A percentile compares a stretch with the other conserved stretches of the same genome.
These are phyloP conservation scores for Nymphalis urticae DNA, from an alignment of 2,888 invertebrate genomes.

Conservation along the genomic window DNA sequence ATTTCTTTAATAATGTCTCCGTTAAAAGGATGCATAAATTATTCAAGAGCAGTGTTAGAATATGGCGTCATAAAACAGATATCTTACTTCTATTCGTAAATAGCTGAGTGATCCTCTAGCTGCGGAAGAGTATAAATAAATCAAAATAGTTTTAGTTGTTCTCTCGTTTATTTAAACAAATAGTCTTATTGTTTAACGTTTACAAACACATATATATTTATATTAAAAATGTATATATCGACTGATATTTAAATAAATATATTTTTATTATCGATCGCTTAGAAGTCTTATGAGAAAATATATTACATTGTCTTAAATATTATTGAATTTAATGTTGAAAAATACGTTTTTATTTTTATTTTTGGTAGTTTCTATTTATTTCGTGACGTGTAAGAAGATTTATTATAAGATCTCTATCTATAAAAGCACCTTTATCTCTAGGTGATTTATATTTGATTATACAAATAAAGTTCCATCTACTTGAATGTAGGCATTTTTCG, in stretches of 20 bases:
- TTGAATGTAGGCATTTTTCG: neutral
- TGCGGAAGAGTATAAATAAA: slow-evolving; percentile 20
- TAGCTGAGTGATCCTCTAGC: slow-evolving; percentile 36
- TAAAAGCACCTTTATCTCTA: no score
- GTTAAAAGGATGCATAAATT: slow-evolving; percentile 44
- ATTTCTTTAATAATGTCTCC: slow-evolving; percentile 33
- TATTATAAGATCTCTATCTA: no score
- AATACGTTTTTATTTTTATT: no score
- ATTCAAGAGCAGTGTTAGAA: slow-evolving; percentile 15
- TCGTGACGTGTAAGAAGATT: no score
- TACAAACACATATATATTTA: neutral
- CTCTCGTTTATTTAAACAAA: neutral
- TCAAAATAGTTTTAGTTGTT: slow-evolving; percentile 21
- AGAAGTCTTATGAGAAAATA: no score
- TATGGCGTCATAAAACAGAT: slow-evolving; percentile 33
- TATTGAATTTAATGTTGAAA: no score
- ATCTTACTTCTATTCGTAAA: slow-evolving; percentile 38
- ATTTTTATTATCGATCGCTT: no score
- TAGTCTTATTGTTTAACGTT: neutral
- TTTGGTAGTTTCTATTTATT: no score
- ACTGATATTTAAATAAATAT: no score
- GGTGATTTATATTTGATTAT: no score
- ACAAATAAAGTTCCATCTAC: neutral
- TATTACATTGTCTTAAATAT: no score
- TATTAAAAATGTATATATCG: no score